These are phyloP conservation scores for Ibidorhyncha struthersii DNA, from an alignment of 2,113 vertebrate species.

Conservation along the genomic window DNA sequence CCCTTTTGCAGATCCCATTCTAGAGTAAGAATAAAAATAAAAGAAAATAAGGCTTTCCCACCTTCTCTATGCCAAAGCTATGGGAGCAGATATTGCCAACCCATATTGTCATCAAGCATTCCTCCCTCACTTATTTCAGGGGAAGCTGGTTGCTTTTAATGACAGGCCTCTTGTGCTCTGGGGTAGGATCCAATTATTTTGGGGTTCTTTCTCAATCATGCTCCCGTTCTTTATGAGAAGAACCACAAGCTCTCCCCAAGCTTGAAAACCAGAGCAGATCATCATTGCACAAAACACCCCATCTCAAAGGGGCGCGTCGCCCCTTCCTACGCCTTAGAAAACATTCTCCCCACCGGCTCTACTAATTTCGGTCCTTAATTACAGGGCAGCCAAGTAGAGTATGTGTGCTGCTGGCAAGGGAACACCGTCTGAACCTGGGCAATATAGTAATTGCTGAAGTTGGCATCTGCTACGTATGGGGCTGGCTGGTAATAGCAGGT, in stretches of 20 bases:
- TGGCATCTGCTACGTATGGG: constrained; percentile 96
- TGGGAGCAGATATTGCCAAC: constrained; percentile 76
- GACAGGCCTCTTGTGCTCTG: constrained; percentile 76
- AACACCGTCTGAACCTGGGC: constrained; percentile 98
- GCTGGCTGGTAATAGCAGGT: constrained; percentile 99
- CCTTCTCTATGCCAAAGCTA: constrained; percentile 77
- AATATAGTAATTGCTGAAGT: constrained; percentile 99
- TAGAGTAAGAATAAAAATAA: constrained; percentile 53
- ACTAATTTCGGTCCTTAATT: constrained; percentile 82
- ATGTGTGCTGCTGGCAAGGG: constrained; percentile 93
- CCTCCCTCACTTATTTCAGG: constrained; percentile 62
- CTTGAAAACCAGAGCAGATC: constrained; percentile 78
- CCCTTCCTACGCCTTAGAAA: constrained; percentile 31
- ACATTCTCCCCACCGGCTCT: constrained; percentile 33
- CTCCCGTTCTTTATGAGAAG: constrained; percentile 71
- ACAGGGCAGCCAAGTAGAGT: constrained; percentile 97
- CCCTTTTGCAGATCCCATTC: constrained; percentile 66
- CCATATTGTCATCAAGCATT: constrained; percentile 81
- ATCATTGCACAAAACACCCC: constrained; percentile 78
- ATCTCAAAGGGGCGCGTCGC: constrained; percentile 36
- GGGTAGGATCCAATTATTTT: constrained; percentile 73
- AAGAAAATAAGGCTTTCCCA: constrained; percentile 64
- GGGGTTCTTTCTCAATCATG: constrained; percentile 66
- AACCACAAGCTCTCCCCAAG: constrained; percentile 79
- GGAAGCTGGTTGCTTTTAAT: constrained; percentile 73